Conservation (phyloP, 1,140 invertebrate genomes). For the Aethina tumida region DNA sequence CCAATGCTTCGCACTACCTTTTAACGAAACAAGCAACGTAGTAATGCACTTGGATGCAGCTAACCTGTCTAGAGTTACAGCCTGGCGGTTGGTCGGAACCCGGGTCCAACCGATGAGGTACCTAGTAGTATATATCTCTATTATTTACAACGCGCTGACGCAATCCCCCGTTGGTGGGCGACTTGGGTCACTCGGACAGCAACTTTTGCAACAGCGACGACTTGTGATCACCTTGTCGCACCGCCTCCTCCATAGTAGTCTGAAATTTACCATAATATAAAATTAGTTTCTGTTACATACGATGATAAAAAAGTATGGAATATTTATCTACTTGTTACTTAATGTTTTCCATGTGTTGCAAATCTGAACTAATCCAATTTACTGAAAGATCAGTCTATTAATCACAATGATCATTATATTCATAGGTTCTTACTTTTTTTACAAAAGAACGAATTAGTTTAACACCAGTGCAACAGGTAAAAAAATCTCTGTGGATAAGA, state of each 20-base stretch:
- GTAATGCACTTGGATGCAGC: slow-evolving; percentile 39
- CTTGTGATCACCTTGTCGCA: slow-evolving; percentile 52
- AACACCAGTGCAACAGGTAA: too few species aligned
- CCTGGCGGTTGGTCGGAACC: slow-evolving; percentile 34
- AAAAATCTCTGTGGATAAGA: too few species aligned
- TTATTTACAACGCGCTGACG: slow-evolving; percentile 21
- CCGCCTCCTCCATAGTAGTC: slow-evolving; percentile 65
- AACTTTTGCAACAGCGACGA: slow-evolving; percentile 67
- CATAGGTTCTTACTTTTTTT: too few species aligned
- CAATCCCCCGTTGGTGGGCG: slow-evolving; percentile 5
- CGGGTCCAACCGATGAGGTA: slow-evolving; percentile 37
- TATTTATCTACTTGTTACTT: too few species aligned
- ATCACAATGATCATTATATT: too few species aligned
- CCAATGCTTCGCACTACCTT: slow-evolving; percentile 32
- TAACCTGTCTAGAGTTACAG: slow-evolving; percentile 39
- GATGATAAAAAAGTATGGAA: too few species aligned
- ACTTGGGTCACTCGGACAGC: slow-evolving; percentile 57
- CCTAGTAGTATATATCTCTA: slow-evolving; percentile 37
- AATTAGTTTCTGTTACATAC: too few species aligned
- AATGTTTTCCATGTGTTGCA: too few species aligned
- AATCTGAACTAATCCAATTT: too few species aligned
- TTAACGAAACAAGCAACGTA: slow-evolving; percentile 35
- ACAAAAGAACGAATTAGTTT: too few species aligned
- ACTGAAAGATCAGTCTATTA: too few species aligned
- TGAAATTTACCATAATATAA: too few species aligned